These are phyloP conservation scores for Lobophora halterata DNA, from an alignment of 2,888 invertebrate genomes.

Conservation along the genomic window DNA sequence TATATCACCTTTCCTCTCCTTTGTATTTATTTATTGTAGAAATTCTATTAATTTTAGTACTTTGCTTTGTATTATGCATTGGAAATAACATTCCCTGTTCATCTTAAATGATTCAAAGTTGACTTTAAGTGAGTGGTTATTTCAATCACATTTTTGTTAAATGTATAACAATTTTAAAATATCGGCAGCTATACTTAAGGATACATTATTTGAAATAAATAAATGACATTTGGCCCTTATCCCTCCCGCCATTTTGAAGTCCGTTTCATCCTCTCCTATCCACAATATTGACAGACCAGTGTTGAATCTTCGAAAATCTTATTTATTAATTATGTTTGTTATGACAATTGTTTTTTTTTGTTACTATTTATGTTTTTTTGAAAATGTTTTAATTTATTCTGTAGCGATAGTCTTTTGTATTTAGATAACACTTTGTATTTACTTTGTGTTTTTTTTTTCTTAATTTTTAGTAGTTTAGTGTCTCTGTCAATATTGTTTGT, in stretches of 20 bases:
- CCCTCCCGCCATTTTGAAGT: constrained; percentile 29
- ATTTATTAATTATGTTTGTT: constrained; percentile 73
- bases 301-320: constrained; percentile 73
- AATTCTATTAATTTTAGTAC: constrained; percentile 58
- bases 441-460: constrained; percentile 57
- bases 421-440: constrained; percentile 58
- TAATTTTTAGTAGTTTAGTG: constrained; percentile 65
- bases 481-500: constrained; percentile 79
- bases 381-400: constrained; percentile 76
- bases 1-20: constrained; percentile 60
- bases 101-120: constrained; percentile 36
- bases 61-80: constrained; percentile 73
- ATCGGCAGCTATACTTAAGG: constrained; percentile 76
- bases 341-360: constrained; percentile 70
- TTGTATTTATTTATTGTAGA: constrained; percentile 70
- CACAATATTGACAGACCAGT: constrained; percentile 81
- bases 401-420: constrained; percentile 64
- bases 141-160: constrained; percentile 62
- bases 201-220: constrained; percentile 74
- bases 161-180: constrained; percentile 64
- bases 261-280: constrained; percentile 40
- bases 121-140: constrained; percentile 57
- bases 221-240: constrained; percentile 62
- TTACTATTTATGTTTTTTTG: constrained; percentile 71
- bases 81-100: constrained; percentile 51